Evolutionary conservation across 2,113 vertebrate genomes (phyloP), one percentile per base, ranked within the genome.

Genomic region (Ctenomys sociabilis): DNA sequence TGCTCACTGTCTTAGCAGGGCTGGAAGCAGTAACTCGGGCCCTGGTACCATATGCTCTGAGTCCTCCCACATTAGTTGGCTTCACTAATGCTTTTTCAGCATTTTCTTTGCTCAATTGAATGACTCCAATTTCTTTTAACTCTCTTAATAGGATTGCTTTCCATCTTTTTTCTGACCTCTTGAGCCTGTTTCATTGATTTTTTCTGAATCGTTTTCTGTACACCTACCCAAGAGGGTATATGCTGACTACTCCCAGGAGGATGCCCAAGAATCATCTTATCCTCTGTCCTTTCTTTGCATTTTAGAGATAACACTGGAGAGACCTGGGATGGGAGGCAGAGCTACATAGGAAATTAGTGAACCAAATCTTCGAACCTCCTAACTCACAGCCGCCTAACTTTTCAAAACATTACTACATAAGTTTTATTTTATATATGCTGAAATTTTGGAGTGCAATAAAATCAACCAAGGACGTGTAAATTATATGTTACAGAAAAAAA

Each of bases 151-250:
- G 35, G 66, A 75, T 70, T 83, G 28, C 24, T 88, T 90, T 85
- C 54, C 11, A 57, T 35, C 40, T 75, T 85, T 93, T 59, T 22
- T 68, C 75, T 93, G 81, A 96, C 90, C 72, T 90, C 30, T 66
- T 59, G 52, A 94, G 16, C 1, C 40, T 26, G 8, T 92, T 95
- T 92, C 77, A 88, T 77, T 85, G 93, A 93, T 96, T 97, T 95
- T 19, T 72, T 96, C 66, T 63, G 7, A 68, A 90, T 85, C n/a
- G 11, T 4, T 92, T 61, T 94, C 87, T 72, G n/a, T 87, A 72
- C 19, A 59, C 28, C 68, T 73, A 82, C 73, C 59, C 87, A 88
- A 4, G 45, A 88, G 83, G 49, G 24, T 54, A 1, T 81, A 92
- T 37, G 49, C 17, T 22, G 87, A 52, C 19, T 43, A 77, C 35